Base-by-base conservation (phyloP, 2,888 invertebrate species). In the Lochmaea capreae region DNA sequence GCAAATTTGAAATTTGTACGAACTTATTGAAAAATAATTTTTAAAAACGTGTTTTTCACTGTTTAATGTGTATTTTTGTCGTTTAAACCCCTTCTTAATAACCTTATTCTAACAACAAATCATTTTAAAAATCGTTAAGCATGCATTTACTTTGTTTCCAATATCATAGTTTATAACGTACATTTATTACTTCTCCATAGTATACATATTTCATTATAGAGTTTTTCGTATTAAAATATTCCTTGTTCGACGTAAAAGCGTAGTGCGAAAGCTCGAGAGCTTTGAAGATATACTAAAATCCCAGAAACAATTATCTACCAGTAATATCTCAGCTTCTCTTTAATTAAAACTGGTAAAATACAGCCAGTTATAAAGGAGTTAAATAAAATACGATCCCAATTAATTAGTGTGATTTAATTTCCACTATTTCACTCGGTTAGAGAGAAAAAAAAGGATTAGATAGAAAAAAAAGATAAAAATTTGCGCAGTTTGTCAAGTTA, bases 371-470 rank as follows among this genome's bases (percentile, higher is more conserved):
- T 39, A 58, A 67, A 67, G 43, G 58, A 43, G 58, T 22, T 14
- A 42, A 67, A 67, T 43, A 67, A 67, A 67, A 67, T 58, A 42
- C 58, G 14, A 58, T 58, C 12, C 58, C 58, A 26, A 67, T 67
- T 67, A 67, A 67, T 67, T 67, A 67, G 67, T 58, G 67, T 42
- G 43, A 58, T 67, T 67, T 67, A 58, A 58, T 58, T 67, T 67
- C 22, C 57, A 18, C 43, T 10, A 16, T 57, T 54, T 65, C 67
- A 6, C 58, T 67, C 58, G 18, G 14, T 11, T 43, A 14, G 42
- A 14, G 14, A 57, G 11, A 16, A 18, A 63, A 62, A 63, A 68
- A 59, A 11, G 39, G 61, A 61, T 61, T 68, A 61, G 33, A 61
- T n/a, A 57, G 26, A 11, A 67, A 67, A 42, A 43, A 63, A 63